Evolutionary conservation across 2,888 invertebrate genomes (phyloP).

Genomic region (Orchestes rusci): DNA sequence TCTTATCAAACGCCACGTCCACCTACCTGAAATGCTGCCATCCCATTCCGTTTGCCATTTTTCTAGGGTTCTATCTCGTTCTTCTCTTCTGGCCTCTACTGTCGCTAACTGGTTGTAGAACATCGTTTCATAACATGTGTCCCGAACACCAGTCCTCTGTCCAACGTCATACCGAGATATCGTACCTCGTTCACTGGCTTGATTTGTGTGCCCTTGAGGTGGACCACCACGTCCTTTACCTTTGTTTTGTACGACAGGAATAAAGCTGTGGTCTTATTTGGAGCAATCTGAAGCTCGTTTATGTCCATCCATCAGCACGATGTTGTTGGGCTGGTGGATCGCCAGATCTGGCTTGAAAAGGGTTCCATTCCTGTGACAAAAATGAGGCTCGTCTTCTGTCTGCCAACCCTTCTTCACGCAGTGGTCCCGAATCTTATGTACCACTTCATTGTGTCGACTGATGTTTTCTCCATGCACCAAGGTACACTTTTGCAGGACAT

Average conservation of each 20-base stretch:
- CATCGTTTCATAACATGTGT: too few species aligned
- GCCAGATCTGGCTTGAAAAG: constrained; percentile 27
- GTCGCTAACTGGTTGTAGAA: too few species aligned
- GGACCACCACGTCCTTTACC: not conserved
- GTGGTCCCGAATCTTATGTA: too few species aligned
- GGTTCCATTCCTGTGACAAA: constrained; percentile 22
- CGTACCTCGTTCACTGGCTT: too few species aligned
- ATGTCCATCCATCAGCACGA: constrained; percentile 8
- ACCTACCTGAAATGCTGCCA: too few species aligned
- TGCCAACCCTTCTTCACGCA: constrained; percentile 13
- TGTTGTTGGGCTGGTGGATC: constrained; percentile 5
- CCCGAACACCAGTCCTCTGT: too few species aligned
- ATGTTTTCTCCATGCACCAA: constrained; percentile 23
- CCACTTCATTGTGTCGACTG: constrained; percentile 21
- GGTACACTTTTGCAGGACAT: constrained; percentile 29
- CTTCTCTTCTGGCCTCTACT: too few species aligned
- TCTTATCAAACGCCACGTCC: too few species aligned
- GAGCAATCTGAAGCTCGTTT: constrained; percentile 21
- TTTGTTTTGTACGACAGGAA: constrained; percentile 12
- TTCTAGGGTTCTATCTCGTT: too few species aligned
- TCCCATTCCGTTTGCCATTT: too few species aligned
- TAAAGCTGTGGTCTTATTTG: too few species aligned
- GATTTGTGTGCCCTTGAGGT: not conserved
- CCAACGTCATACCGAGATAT: constrained; percentile 21
- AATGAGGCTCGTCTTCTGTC: constrained; percentile 26